A percentile compares a stretch with the other conserved stretches of the same genome.
These are phyloP conservation scores for Mus caroli DNA, from an alignment of 2,797 vertebrate species.

Conservation along the genomic window DNA sequence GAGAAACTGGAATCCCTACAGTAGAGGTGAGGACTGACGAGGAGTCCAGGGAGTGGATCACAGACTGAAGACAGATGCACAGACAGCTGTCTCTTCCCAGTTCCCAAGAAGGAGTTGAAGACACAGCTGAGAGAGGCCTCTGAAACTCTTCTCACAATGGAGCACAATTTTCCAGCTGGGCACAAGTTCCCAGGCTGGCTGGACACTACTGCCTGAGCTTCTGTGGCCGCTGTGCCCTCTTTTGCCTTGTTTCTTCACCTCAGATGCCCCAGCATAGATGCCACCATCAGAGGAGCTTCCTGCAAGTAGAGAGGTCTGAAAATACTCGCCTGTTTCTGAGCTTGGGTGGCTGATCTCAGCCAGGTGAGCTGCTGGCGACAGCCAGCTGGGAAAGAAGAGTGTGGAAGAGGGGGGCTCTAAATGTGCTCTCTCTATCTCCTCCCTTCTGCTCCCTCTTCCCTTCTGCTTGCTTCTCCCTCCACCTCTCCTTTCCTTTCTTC, in stretches of 20 bases:
- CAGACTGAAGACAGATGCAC: neutral
- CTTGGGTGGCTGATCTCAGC: neutral
- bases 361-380: neutral
- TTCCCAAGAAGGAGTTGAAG: neutral
- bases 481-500: neutral
- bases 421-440: neutral
- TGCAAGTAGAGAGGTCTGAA: neutral
- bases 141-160: neutral
- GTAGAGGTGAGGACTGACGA: neutral
- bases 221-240: neutral
- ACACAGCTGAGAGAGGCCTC: neutral
- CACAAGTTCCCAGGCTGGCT: rapidly evolving
- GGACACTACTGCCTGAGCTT: neutral
- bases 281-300: neutral
- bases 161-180: rapidly evolving
- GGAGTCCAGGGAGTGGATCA: neutral
- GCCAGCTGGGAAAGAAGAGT: neutral
- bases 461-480: neutral
- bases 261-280: neutral
- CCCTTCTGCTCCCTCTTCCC: neutral
- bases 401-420: neutral
- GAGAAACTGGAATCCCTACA: neutral
- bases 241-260: neutral
- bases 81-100: neutral
- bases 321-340: neutral